Conservation (phyloP, 1,140 invertebrate genomes). For the Musca vetustissima region DNA sequence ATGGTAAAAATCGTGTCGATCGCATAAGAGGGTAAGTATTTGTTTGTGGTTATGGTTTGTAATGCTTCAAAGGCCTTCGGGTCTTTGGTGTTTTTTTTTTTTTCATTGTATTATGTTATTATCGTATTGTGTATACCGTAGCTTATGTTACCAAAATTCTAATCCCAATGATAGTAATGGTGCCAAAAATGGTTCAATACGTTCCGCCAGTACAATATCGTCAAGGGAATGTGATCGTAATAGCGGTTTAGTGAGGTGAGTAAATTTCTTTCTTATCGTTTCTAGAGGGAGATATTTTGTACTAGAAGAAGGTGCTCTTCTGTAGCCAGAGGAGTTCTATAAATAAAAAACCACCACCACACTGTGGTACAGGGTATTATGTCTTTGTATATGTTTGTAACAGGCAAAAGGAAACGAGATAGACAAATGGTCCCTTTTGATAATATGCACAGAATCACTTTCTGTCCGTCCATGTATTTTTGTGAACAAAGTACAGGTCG, state of each 20-base stretch:
- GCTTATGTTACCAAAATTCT: conserved; percentile 54
- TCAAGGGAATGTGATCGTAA: conserved; percentile 52
- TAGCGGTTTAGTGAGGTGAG: conserved; percentile 48
- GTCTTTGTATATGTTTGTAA: too few relatives aligned
- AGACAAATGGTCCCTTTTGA: too few relatives aligned
- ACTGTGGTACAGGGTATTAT: too few relatives aligned
- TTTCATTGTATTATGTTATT: background rate
- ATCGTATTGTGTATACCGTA: conserved; percentile 25
- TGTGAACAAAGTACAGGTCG: too few relatives aligned
- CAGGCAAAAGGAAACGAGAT: too few relatives aligned
- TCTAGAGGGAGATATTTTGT: too few relatives aligned
- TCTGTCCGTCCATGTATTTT: too few relatives aligned
- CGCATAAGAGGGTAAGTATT: conserved; percentile 50
- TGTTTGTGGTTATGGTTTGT: conserved; percentile 2
- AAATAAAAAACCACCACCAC: too few relatives aligned
- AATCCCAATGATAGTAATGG: conserved; percentile 44
- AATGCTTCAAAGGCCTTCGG: background rate
- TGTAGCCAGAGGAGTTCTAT: too few relatives aligned
- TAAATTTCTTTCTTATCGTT: background rate
- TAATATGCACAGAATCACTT: too few relatives aligned
- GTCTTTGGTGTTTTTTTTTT: too few relatives aligned
- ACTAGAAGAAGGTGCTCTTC: too few relatives aligned
- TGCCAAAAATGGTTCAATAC: conserved; percentile 50
- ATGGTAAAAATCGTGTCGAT: conserved; percentile 51
- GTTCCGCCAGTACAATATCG: conserved; percentile 53